Base-by-base conservation (phyloP, 2,797 vertebrate species). In the Anableps anableps region DNA sequence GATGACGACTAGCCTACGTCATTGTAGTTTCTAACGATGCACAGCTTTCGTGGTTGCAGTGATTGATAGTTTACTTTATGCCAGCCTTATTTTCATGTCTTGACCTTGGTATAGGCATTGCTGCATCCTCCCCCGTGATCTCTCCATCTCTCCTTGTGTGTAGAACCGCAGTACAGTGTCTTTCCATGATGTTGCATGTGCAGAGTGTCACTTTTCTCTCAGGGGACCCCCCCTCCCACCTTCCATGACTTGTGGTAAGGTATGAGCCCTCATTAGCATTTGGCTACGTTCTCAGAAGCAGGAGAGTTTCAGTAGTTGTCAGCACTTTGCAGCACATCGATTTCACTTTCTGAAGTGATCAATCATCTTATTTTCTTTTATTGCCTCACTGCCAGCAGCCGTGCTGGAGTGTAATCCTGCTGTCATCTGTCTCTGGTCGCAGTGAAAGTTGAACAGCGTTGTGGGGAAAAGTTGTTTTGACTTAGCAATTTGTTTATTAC, bases 281-380 rank as follows among this genome's bases (percentile, higher is more conserved):
- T 91, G 89, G 90, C 90, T 91, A 86, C 85, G 80, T 84, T 93
- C 85, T 91, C 77, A 9, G n/a, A 80, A 75, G 89, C 86, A 80
- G 80, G 76, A 80, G 80, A 80, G 84, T 86, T 94, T 94, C 84
- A 90, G 90, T 86, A 85, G 85, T 88, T 91, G 91, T 95, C 94
- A 95, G 95, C 94, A 95, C 58, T 93, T 90, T 82, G 72, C 78
- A 55, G 82, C 82, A 77, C 92, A 92, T 93, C 88, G 78, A 90
- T 95, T 88, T 89, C 86, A 87, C 92, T 94, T 91, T 90, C 84
- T 91, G 83, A 92, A 89, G 90, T 91, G 84, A 94, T 96, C 92
- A 93, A 88, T 95, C 94, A 93, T 92, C 79, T 81, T 73, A 80
- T 93, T 89, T 83, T 88, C 82, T 90, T 83, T 91, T 86, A 86